Percentiles rank a stretch among this genome's conserved stretches.
Conservation (phyloP, 2,797 vertebrate species). For the Schizothorax lantsangensis region DNA sequence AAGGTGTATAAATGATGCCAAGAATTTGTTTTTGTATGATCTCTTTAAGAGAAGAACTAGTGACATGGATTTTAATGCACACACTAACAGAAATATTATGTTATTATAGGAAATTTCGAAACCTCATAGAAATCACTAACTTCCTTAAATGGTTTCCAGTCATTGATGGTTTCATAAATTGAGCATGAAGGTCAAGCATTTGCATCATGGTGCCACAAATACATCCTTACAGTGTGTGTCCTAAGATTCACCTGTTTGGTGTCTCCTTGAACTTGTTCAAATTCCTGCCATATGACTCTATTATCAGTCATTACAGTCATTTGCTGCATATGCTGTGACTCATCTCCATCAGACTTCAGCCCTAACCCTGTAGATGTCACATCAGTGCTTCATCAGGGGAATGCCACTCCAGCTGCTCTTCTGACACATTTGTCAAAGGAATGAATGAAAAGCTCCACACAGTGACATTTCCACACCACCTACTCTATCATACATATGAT, state of each 20-base stretch:
- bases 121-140: neutral
- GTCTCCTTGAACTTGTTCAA: slow-evolving; percentile 7
- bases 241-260: slow-evolving; percentile 9
- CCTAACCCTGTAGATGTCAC: slow-evolving; percentile 16
- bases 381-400: slow-evolving; percentile 17
- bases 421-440: slow-evolving; percentile 21
- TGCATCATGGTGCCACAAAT: neutral
- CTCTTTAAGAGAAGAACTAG: neutral
- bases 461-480: slow-evolving; percentile 31
- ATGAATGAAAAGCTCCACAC: slow-evolving; percentile 52
- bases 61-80: neutral
- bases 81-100: neutral
- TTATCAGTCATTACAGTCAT: slow-evolving; percentile 24
- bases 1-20: neutral
- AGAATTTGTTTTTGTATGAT: neutral
- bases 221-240: neutral
- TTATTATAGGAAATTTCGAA: neutral
- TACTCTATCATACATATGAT: slow-evolving; percentile 24
- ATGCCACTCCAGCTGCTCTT: slow-evolving; percentile 20
- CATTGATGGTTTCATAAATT: neutral
- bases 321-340: slow-evolving; percentile 33
- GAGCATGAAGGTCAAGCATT: neutral
- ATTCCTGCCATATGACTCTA: slow-evolving; percentile 16
- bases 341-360: slow-evolving; percentile 30
- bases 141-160: neutral